Base-by-base conservation (phyloP, 2,888 invertebrate species). In the Kryphioiulus occultus region DNA sequence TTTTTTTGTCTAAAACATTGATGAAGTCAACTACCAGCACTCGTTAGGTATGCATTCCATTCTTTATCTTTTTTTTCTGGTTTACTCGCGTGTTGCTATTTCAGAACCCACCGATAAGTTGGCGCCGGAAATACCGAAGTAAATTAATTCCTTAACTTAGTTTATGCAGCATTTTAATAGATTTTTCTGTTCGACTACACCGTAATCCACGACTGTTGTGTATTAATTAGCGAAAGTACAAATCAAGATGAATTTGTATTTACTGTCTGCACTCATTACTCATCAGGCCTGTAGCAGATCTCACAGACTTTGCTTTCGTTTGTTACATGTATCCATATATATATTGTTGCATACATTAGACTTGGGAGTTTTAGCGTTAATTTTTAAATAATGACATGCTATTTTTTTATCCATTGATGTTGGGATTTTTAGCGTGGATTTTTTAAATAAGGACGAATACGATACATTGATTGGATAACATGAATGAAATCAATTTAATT, bases 81-180 rank as follows among this genome's bases (percentile, higher is more conserved):
- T 22, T 68, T 26, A 68, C 68, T 68, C 26, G 2, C 68, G 4
- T 26, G 68, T 5, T 68, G 68, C 68, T 68, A 68, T 68, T 68
- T n/a, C 26, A n/a, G 68, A 22, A 68, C n/a, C 68, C 10, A 12
- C 68, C 26, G 68, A 68, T 68, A 68, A 68, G 68, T 22, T 26
- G 68, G 68, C 68, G 68, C 68, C 68, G 68, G 68, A 68, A 68
- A 68, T n/a, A 26, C 68, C 68, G 68, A 68, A 19, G 68, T 68
- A 68, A 68, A 68, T 68, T 68, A 26, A 68, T 68, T 22, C 9
- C 22, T 68, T 68, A 9, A 68, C 68, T 68, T 68, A 68, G 68
- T 68, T 26, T 68, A n/a, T 68, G 26, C 68, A 4, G 26, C 12
- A 68, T n/a, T 68, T 68, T 68, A 68, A 5, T 0, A 68, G 68